phyloP scores from a whole-genome alignment of 2,797 vertebrate species.

The Lagodon rhomboides region DNA sequence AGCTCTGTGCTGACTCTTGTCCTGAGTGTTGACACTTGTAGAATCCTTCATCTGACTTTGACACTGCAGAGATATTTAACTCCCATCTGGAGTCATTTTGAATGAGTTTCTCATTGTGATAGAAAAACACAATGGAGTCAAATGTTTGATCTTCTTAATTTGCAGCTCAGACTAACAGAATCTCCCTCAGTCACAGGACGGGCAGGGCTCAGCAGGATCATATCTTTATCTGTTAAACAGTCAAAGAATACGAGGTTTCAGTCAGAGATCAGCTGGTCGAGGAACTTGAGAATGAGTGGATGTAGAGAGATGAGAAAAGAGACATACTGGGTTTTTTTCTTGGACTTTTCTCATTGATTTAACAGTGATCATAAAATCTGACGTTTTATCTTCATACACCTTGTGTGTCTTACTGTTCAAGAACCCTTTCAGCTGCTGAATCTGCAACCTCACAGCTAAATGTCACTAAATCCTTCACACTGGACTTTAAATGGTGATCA shows the following conservation, averaged over 20 bases:
- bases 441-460: too few species aligned
- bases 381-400: background rate
- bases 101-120: slow-evolving; percentile 45
- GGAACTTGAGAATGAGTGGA: too few species aligned
- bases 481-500: too few species aligned
- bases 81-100: background rate
- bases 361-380: background rate
- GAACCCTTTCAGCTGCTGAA: too few species aligned
- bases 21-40: background rate
- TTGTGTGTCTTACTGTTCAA: background rate
- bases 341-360: background rate
- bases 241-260: background rate
- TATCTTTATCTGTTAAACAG: background rate
- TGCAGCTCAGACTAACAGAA: background rate
- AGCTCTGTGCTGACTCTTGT: background rate
- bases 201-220: slow-evolving; percentile 30
- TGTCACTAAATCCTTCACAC: too few species aligned
- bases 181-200: slow-evolving; percentile 48
- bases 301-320: background rate
- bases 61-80: background rate
- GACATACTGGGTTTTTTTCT: background rate
- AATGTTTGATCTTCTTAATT: background rate
- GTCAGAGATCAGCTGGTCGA: slow-evolving; percentile 5
- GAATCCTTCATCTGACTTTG: slow-evolving; percentile 6
- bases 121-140: slow-evolving; percentile 55